Evolutionary conservation across 2,888 invertebrate genomes (phyloP), one percentile per base, ranked within the genome.

Genomic region (Amorpha juglandis): DNA sequence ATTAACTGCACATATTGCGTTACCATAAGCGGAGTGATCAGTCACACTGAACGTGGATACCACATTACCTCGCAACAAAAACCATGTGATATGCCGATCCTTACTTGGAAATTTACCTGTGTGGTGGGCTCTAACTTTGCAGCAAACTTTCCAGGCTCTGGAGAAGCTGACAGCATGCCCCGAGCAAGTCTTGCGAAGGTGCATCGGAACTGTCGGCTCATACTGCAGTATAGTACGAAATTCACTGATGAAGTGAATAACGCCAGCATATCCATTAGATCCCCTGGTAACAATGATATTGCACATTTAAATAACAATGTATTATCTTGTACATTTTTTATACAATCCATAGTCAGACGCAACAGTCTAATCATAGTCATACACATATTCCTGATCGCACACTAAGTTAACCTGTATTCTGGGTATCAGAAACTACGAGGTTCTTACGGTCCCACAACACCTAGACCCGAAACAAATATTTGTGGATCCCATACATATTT

Each of bases 201-300:
- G 71, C 95, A 95, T 4, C 98, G 95, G 88, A 98, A 98, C 91
- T 98, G 98, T 27, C 97, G 94, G 72, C 98, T 98, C 98, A 98
- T 98, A 72, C 97, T 96, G 92, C 98, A 98, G 93, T 98, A 98
- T 63, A 92, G 80, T 72, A 98, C 97, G 91, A 98, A 98, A 91
- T 98, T 98, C 70, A 98, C 97, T 48, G 98, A 97, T 14, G 98
- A 97, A 84, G 98, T 98, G 79, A 97, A 95, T 73, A 98, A 94
- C 0, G 98, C 98, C 79, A 98, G 91, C 72, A 98, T 96, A 87
- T 98, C 98, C 95, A 98, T 96, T 53, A 98, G 88, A 79, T 98
- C 98, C 80, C 96, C 96, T 96, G 92, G 1, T 53, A 55, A 50
- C 58, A 62, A 64, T 47, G 9, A 19, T 55, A 42, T 21, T 9